Evolutionary conservation across 2,797 vertebrate species (phyloP), one percentile per base, ranked within the genome.

Genomic region (Microhierax caerulescens): DNA sequence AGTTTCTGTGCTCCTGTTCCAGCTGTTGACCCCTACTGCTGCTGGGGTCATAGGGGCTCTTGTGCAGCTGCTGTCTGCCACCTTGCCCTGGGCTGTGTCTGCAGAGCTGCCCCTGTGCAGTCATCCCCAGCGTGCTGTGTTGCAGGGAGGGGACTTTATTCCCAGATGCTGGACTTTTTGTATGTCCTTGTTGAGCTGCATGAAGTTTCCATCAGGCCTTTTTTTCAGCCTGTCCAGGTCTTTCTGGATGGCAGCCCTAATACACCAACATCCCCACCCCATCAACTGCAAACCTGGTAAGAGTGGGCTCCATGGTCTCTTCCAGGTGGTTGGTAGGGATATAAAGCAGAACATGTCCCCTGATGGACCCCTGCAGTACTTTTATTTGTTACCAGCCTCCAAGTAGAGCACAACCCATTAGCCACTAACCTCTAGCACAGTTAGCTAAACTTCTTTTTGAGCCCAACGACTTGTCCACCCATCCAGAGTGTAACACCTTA

Each of bases 41-140:
- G 15, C n/a, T 15, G 14, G 36, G 23, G 36, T 18, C 18, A 3
- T 10, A 34, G 19, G 11, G 73, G 16, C 45, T 65, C 18, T 32
- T 13, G 27, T 47, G 56, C 32, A n/a, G 27, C 51, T 45, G 36
- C 51, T n/a, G 3, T 37, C 50, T 85, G 56, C 21, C 22, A 16
- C 22, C 1, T 34, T 37, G 14, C 11, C 14, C 30, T 28, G n/a
- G n/a, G 22, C 0, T 57, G 10, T 73, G 60, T 64, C 54, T 87
- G 69, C 74, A 87, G 25, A 77, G 18, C 25, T 64, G 74, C 3
- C 8, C 17, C 83, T 1, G 1, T 9, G 19, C n/a, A 21, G 27
- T 51, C 34, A 11, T 36, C 18, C 36, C 4, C 24, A 65, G 19
- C 0, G 0, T 27, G 34, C 34, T 20, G 8, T 1, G 4, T 34